Percentiles rank a stretch among this genome's conserved stretches.
These are phyloP conservation scores for Ciconia boyciana DNA, from an alignment of 2,113 vertebrate species.

Conservation along the genomic window DNA sequence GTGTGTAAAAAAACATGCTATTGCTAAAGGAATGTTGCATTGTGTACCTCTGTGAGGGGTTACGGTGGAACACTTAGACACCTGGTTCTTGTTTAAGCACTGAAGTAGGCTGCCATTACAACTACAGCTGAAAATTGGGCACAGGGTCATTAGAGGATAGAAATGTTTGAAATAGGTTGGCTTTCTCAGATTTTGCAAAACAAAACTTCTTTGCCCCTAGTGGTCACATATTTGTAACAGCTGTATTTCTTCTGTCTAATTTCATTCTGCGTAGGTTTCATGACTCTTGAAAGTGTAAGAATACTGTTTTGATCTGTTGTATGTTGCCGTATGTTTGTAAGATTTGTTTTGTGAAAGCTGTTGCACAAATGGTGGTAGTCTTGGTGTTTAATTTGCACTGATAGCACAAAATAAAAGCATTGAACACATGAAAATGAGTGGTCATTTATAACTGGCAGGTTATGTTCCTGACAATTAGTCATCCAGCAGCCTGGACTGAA, in stretches of 20 bases:
- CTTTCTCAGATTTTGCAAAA: neutral
- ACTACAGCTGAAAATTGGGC: neutral
- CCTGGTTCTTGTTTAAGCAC: neutral
- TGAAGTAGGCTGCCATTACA: neutral
- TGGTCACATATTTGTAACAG: neutral
- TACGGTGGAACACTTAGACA: neutral
- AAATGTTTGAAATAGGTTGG: neutral
- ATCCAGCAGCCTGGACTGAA: neutral
- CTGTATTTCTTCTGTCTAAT: neutral
- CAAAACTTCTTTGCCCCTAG: neutral
- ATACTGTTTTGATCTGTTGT: neutral
- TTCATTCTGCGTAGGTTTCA: neutral
- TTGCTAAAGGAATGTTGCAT: neutral
- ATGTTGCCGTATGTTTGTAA: neutral
- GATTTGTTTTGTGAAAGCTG: constrained; percentile 26
- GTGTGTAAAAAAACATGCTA: neutral
- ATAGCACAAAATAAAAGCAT: constrained; percentile 77
- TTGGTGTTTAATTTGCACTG: constrained; percentile 64
- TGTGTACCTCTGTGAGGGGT: neutral
- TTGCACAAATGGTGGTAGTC: constrained; percentile 42
- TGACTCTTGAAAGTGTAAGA: neutral
- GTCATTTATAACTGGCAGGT: neutral
- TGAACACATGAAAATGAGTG: constrained; percentile 52
- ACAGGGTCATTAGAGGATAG: neutral
- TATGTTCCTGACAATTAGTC: neutral